Base-by-base conservation (phyloP, 2,113 vertebrate species). In the Cyprinodon brontotheroides region DNA sequence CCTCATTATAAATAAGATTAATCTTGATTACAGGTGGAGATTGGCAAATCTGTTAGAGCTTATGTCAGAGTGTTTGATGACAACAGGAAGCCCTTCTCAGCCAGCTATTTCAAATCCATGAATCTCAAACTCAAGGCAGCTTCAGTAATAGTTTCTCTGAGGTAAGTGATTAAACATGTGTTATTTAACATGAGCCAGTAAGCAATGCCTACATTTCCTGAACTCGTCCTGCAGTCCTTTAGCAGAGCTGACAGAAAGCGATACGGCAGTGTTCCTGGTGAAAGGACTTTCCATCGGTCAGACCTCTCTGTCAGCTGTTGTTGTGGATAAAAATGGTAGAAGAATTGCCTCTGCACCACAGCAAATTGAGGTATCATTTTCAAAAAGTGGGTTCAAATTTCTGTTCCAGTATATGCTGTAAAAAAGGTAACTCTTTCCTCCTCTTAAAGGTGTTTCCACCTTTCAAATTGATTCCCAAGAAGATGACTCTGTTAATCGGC, bases 51-150 rank as follows among this genome's bases (percentile, higher is more conserved):
- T 0, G 96, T 99, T 64, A 95, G 89, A 79, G 98, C 97, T 2
- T 94, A 95, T 6, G 95, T 99, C 74, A 94, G 96, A 8, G 97
- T 99, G 65, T 83, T 99, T 91, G 96, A 97, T 89, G 94, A 94
- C 39, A 91, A 95, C 43, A 97, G 95, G 89, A 96, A 96, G 88
- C 96, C 96, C n/a, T 98, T 99, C 87, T 92, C 94, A 47, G 91
- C 95, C 41, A 95, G 94, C 82, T 97, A 95, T 86, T 97, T 98
- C 59, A 11, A 89, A 5, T 93, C 96, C 72, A 98, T 99, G 98
- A 94, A 95, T 72, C 93, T 99, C 47, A 96, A 95, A 75, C 94
- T 99, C 63, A 94, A 89, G 57, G 93, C 96, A 43, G 95, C 95
- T 11, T 97, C 98, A 75, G 92, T 94, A 17, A 94, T 97, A n/a